Conservation (phyloP, 2,888 invertebrate species). For the Ornithoptera alexandrae region DNA sequence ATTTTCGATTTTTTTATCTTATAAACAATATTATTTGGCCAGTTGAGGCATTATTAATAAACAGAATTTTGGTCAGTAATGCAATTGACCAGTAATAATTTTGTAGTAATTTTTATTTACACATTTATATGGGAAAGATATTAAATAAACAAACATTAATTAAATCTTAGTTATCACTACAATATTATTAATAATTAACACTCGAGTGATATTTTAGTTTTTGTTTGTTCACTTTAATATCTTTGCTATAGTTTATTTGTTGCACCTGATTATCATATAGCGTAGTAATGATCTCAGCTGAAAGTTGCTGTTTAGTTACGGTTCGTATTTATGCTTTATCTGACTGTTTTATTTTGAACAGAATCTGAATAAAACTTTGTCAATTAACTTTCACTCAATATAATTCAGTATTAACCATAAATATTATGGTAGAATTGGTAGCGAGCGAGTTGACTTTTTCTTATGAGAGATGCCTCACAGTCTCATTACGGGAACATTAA, state of each 20-base stretch:
- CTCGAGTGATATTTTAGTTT: neutral
- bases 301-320: constrained; percentile 30
- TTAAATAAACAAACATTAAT: too few relatives aligned
- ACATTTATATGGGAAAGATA: neutral
- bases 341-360: constrained; percentile 12
- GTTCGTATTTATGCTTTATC: constrained; percentile 10
- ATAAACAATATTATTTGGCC: constrained; percentile 18
- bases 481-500: too few relatives aligned
- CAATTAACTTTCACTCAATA: neutral
- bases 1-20: too few relatives aligned
- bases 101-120: neutral
- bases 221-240: neutral
- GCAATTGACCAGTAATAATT: constrained; percentile 25
- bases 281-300: constrained; percentile 39
- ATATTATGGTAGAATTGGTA: too few relatives aligned
- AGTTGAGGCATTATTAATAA: constrained; percentile 34
- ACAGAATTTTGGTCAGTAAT: constrained; percentile 40
- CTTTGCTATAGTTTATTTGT: constrained; percentile 13
- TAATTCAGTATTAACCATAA: neutral
- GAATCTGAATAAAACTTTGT: neutral
- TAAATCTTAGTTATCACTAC: too few relatives aligned
- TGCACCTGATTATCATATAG: constrained; percentile 15
- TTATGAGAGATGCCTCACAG: too few relatives aligned
- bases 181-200: neutral
- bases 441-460: too few relatives aligned